Evolutionary conservation across 1,140 invertebrate genomes (phyloP).

Genomic region (Drosophila bifasciata): DNA sequence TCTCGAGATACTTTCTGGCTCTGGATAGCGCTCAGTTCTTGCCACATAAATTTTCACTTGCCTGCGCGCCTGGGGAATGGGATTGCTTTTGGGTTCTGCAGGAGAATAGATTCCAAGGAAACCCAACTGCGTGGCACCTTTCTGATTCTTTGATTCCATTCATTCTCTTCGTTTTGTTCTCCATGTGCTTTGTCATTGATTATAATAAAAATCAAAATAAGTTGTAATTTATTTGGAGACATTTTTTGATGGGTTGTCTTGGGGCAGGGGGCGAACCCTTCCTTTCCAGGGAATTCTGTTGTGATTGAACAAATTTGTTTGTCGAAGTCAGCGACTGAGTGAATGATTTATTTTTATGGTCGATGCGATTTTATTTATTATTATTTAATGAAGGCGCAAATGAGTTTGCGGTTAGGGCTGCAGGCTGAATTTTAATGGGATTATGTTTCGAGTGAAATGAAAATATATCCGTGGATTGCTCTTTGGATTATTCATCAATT

Average conservation of each 20-base stretch:
- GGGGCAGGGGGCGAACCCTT: slow-evolving; percentile 8
- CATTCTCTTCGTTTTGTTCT: slow-evolving; percentile 10
- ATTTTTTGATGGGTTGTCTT: slow-evolving; percentile 15
- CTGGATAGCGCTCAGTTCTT: slow-evolving; percentile 31
- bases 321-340: slow-evolving; percentile 7
- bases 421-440: slow-evolving; percentile 38
- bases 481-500: slow-evolving; percentile 2
- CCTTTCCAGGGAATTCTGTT: slow-evolving; percentile 29
- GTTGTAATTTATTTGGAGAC: slow-evolving; percentile 67
- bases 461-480: background rate
- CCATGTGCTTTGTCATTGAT: slow-evolving; percentile 55
- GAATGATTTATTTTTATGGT: slow-evolving; percentile 66
- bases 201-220: slow-evolving; percentile 77
- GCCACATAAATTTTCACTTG: slow-evolving; percentile 70
- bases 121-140: slow-evolving; percentile 65
- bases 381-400: slow-evolving; percentile 66
- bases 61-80: slow-evolving; percentile 12
- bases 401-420: slow-evolving; percentile 26
- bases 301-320: slow-evolving; percentile 54
- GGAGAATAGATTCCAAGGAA: slow-evolving; percentile 40
- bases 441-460: slow-evolving; percentile 9
- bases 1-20: slow-evolving; percentile 42
- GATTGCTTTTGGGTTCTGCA: slow-evolving; percentile 29
- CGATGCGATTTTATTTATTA: slow-evolving; percentile 52
- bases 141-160: slow-evolving; percentile 28